Conservation (phyloP, 2,888 invertebrate genomes). For the Caenorhabditis sinica region DNA sequence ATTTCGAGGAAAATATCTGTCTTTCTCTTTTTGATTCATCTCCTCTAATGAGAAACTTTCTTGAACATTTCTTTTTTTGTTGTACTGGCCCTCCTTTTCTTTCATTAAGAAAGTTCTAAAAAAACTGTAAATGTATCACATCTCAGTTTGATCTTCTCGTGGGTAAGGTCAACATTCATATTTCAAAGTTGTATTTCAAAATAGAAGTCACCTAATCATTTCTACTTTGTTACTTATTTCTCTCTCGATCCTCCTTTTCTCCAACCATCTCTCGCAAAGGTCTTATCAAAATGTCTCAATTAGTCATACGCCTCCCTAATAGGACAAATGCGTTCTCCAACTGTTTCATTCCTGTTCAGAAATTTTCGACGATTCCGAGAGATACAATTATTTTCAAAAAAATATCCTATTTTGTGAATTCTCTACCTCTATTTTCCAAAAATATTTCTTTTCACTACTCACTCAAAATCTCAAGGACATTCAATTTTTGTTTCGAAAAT, state of each 20-base stretch:
- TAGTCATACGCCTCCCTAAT: background rate
- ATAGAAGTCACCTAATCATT: background rate
- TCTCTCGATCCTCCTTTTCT: background rate
- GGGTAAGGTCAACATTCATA: background rate
- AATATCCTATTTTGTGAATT: background rate
- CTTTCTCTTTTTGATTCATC: background rate
- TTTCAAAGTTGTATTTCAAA: background rate
- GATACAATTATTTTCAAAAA: too few relatives aligned
- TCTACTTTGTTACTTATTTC: background rate
- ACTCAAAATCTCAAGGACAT: background rate
- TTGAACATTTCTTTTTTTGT: too few relatives aligned
- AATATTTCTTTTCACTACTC: too few relatives aligned
- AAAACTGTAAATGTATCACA: background rate
- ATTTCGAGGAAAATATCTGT: background rate
- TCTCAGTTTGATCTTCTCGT: too few relatives aligned
- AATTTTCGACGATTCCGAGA: background rate
- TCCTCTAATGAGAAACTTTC: background rate
- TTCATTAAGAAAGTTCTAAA: too few relatives aligned
- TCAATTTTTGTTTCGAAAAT: background rate
- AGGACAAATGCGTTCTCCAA: slow-evolving; percentile 6
- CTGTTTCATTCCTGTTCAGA: background rate
- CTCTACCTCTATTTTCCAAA: too few relatives aligned
- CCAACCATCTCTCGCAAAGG: background rate
- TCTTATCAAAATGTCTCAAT: slow-evolving; percentile 1
- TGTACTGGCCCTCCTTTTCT: too few relatives aligned